Evolutionary conservation across 2,888 invertebrate genomes (phyloP).

Genomic region (Ophonus ardosiacus): DNA sequence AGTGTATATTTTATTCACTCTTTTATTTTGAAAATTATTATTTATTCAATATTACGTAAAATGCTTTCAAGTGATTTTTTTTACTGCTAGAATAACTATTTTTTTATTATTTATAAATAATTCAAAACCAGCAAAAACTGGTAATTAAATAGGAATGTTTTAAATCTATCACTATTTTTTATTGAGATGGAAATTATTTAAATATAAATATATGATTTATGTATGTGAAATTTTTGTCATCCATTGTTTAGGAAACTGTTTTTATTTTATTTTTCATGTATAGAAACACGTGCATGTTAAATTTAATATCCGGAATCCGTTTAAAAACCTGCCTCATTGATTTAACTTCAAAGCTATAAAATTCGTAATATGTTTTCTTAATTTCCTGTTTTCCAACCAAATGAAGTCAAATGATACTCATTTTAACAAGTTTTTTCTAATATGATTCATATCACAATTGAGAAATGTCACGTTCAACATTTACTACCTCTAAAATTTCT

Average conservation of each 20-base stretch:
- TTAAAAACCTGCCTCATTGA: neutral
- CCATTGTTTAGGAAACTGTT: neutral
- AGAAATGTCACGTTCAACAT: neutral
- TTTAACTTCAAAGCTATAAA: neutral
- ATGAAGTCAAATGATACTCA: neutral
- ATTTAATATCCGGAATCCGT: neutral
- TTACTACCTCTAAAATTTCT: conserved; percentile 3
- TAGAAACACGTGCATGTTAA: neutral
- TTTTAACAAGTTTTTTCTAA: neutral
- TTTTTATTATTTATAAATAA: too few species aligned
- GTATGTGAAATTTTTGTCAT: too few species aligned
- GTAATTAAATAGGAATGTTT: too few species aligned
- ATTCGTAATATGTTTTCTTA: neutral
- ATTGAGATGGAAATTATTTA: too few species aligned
- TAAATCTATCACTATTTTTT: too few species aligned
- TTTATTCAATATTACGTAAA: too few species aligned
- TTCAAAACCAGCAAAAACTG: too few species aligned
- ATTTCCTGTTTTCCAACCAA: neutral
- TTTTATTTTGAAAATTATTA: neutral
- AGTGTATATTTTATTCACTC: neutral
- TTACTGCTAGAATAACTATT: too few species aligned
- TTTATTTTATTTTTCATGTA: neutral
- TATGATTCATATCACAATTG: neutral
- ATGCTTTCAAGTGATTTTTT: too few species aligned
- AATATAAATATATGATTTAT: too few species aligned